phyloP scores from a whole-genome alignment of 1,140 invertebrate genomes.

The Uloborus diversus region DNA sequence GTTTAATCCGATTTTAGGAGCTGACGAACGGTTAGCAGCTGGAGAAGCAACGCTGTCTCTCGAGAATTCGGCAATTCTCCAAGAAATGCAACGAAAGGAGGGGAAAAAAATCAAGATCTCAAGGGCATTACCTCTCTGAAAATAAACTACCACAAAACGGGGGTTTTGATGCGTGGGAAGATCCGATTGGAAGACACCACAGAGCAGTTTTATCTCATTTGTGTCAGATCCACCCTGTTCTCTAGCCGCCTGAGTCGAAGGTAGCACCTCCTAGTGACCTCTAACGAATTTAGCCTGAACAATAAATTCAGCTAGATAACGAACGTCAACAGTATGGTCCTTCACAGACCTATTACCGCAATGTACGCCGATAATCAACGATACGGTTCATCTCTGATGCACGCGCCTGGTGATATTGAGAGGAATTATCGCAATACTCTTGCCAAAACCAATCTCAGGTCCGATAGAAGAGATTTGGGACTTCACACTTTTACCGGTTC shows the following conservation, averaged over 20 bases:
- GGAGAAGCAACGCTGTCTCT: slow-evolving; percentile 27
- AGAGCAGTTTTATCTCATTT: not conserved
- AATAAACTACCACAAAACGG: slow-evolving; percentile 12
- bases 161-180: slow-evolving; percentile 27
- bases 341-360: not conserved
- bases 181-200: not conserved
- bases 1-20: slow-evolving; percentile 7
- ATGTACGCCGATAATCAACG: slow-evolving; percentile 41
- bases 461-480: slow-evolving; percentile 34
- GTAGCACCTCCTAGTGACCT: not conserved
- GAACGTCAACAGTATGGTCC: no score
- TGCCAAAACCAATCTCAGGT: slow-evolving; percentile 30
- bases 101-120: not conserved
- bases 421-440: slow-evolving; percentile 32
- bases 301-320: no score
- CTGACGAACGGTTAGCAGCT: slow-evolving; percentile 25
- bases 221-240: not conserved
- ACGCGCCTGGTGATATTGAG: slow-evolving; percentile 20
- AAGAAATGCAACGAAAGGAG: no score
- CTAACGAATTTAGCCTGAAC: not conserved
- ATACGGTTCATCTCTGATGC: slow-evolving; percentile 25
- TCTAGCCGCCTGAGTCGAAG: not conserved
- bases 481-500: slow-evolving; percentile 37
- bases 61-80: not conserved
- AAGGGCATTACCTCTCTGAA: slow-evolving; percentile 4